Conservation (phyloP, 2,888 invertebrate species). For the Cephus rjabovi region DNA sequence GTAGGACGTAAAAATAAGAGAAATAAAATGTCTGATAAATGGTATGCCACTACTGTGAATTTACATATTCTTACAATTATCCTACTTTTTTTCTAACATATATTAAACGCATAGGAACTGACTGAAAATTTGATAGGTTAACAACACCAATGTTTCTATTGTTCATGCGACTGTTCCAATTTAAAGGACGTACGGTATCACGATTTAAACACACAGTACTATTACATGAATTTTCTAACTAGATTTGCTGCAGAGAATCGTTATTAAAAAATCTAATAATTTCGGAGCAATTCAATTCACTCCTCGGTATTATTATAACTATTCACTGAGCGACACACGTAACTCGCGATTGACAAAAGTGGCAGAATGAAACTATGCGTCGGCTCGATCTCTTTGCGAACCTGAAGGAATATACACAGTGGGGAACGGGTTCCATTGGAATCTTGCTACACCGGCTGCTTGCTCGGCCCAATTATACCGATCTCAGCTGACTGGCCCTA, state of each 20-base stretch:
- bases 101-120: neutral
- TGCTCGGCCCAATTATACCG: constrained; percentile 22
- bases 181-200: no score
- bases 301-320: neutral
- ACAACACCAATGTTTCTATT: no score
- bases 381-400: neutral
- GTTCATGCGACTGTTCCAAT: no score
- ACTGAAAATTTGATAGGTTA: neutral
- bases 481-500: constrained; percentile 13
- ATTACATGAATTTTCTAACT: no score
- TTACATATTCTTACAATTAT: neutral
- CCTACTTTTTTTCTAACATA: neutral
- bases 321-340: neutral
- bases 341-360: neutral
- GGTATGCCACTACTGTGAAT: neutral
- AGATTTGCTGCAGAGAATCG: no score
- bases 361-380: neutral
- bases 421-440: constrained; percentile 17
- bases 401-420: neutral
- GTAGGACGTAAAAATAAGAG: constrained; percentile 5
- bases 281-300: neutral
- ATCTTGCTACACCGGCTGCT: constrained; percentile 13
- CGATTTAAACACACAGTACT: no score
- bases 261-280: no score
- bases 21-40: constrained; percentile 16